Base-by-base conservation (phyloP, 2,797 vertebrate species). In the Podargus strigoides region DNA sequence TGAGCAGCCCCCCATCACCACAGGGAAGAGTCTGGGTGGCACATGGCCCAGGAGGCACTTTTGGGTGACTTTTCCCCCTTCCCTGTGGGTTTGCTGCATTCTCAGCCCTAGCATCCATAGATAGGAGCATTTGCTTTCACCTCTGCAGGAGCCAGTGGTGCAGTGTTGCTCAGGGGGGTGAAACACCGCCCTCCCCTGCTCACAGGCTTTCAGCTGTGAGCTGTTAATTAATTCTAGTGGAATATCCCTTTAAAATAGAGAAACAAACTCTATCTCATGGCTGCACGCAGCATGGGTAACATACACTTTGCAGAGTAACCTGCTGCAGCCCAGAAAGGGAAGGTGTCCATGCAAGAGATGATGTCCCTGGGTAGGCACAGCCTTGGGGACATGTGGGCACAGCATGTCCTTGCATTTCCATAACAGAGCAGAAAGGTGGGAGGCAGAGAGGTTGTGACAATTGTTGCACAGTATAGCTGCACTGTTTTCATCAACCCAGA, bases 1-100 rank as follows among this genome's bases (percentile, higher is more conserved):
- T 99, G 97, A 96, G 97, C 94, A 94, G 53, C 39, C 19, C 41
- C 26, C 0, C 0, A 19, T 11, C 59, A 28, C 24, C 0, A 0
- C 74, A 69, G 60, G 36, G 41, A 59, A 60, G 50, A 87, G 59
- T 42, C 77, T 26, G 58, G 9, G 17, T 56, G 74, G 21, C 64
- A 36, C 2, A 0, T 0, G 4, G 36, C 18, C 39, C 50, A 24
- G 50, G 42, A 56, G 39, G 21, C 56, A 30, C 82, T 47, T 74
- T 9, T 27, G 56, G 68, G 50, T 44, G 37, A 41, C 37, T 53
- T 50, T 22, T 59, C 17, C 24, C 46, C 14, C 7, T 2, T 1
- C 44, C 30, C 7, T 32, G 9, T 23, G 76, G 32, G 36, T 67
- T 82, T 74, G 53, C 56, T 46, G 23, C 7, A 0, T 36, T 90